Conservation (phyloP, 1,140 invertebrate genomes). For the Chironomus tepperi region DNA sequence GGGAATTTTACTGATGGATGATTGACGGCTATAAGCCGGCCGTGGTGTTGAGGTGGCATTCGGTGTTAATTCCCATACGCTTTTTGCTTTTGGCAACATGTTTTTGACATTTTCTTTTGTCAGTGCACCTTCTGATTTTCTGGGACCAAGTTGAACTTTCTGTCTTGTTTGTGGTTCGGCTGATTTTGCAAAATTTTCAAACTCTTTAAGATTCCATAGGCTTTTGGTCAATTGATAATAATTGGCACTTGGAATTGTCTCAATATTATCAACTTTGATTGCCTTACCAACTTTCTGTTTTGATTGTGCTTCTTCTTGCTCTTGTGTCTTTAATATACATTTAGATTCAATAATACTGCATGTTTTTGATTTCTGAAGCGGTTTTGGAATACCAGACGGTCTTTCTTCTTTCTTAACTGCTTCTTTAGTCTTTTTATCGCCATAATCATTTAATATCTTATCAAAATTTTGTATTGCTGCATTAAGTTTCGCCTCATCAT, state of each 20-base stretch:
- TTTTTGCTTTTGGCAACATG: slow-evolving; percentile 46
- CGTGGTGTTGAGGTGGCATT: slow-evolving; percentile 35
- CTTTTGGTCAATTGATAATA: slow-evolving; percentile 43
- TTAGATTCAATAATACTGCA: slow-evolving; percentile 53
- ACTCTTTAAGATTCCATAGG: slow-evolving; percentile 46
- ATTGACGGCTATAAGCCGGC: background rate
- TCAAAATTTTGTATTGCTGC: slow-evolving; percentile 55
- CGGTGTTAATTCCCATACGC: slow-evolving; percentile 44
- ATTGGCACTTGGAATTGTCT: slow-evolving; percentile 37
- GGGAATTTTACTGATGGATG: slow-evolving; percentile 47
- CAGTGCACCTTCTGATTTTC: slow-evolving; percentile 31
- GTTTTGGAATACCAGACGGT: slow-evolving; percentile 40
- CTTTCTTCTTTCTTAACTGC: background rate
- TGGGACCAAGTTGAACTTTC: slow-evolving; percentile 26
- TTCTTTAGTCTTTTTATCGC: slow-evolving; percentile 26
- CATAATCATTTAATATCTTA: slow-evolving; percentile 47
- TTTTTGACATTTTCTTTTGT: slow-evolving; percentile 38
- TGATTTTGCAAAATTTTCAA: slow-evolving; percentile 37
- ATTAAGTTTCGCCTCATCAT: slow-evolving; percentile 47
- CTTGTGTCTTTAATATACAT: slow-evolving; percentile 48
- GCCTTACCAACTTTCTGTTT: slow-evolving; percentile 30
- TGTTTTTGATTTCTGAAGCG: slow-evolving; percentile 51
- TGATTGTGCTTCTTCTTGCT: slow-evolving; percentile 32
- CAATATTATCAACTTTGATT: slow-evolving; percentile 32
- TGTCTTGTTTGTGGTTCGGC: background rate